phyloP scores from a whole-genome alignment of 2,113 vertebrate species.

The Xyrauchen texanus region DNA sequence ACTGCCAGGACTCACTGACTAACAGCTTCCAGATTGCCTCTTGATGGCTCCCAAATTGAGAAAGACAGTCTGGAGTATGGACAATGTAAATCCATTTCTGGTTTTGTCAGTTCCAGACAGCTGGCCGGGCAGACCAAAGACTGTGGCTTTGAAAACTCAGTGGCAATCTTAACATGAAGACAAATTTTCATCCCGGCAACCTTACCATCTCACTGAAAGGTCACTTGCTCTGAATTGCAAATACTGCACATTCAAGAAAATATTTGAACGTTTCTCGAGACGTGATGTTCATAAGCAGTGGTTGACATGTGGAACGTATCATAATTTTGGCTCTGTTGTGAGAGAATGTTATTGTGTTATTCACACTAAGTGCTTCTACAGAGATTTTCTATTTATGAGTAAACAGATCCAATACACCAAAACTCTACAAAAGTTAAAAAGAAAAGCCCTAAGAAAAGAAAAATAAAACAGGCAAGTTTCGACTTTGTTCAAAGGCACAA shows the following conservation, averaged over 20 bases:
- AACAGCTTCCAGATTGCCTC: conserved; percentile 91
- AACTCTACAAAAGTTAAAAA: neutral
- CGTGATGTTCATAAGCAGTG: neutral
- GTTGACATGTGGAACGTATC: conserved; percentile 14
- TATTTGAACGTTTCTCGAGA: conserved; percentile 36
- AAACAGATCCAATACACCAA: neutral
- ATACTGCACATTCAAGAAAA: conserved; percentile 36
- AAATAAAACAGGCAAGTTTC: neutral
- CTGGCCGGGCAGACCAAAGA: conserved; percentile 61
- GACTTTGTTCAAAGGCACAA: neutral
- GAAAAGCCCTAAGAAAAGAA: neutral
- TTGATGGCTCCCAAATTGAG: conserved; percentile 89
- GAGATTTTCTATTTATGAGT: neutral
- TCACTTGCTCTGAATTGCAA: conserved; percentile 32
- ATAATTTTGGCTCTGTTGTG: conserved; percentile 3
- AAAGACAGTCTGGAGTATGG: conserved; percentile 91
- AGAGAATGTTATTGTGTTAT: conserved; percentile 3
- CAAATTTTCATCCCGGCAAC: conserved; percentile 59
- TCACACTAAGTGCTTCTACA: conserved; percentile 1
- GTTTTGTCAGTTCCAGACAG: conserved; percentile 86
- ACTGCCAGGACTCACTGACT: conserved; percentile 88
- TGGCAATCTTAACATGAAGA: conserved; percentile 57
- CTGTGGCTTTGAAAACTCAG: conserved; percentile 49
- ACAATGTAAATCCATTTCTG: conserved; percentile 91
- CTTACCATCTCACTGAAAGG: conserved; percentile 37